These are phyloP conservation scores for Xiphophorus birchmanni DNA, from an alignment of 2,797 vertebrate species.

Conservation along the genomic window DNA sequence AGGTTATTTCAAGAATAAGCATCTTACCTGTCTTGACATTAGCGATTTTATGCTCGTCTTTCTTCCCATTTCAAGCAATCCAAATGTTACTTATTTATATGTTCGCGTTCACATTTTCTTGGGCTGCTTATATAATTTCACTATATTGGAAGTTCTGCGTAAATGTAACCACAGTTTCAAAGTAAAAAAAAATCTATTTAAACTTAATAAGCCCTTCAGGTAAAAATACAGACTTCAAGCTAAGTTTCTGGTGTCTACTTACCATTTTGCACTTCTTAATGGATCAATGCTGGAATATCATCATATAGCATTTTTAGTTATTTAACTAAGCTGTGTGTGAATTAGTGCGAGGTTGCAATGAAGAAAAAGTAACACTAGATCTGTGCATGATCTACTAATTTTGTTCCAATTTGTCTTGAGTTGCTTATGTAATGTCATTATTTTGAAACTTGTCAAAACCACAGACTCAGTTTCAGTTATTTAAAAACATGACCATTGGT, in stretches of 20 bases:
- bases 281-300: neutral
- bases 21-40: neutral
- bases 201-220: neutral
- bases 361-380: neutral
- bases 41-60: neutral
- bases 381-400: neutral
- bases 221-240: neutral
- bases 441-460: neutral
- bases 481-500: neutral
- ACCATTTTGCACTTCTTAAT: neutral
- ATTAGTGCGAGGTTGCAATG: neutral
- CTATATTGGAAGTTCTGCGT: neutral
- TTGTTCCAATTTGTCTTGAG: no score
- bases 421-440: no score
- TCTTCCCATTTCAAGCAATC: neutral
- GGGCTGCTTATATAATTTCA: neutral
- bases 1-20: neutral
- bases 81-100: neutral
- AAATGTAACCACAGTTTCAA: neutral
- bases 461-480: neutral
- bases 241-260: neutral
- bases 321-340: neutral
- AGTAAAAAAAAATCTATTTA: neutral
- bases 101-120: neutral
- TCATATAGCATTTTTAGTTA: neutral